Conservation (phyloP, 1,140 invertebrate species). For the Drosophila sturtevanti region DNA sequence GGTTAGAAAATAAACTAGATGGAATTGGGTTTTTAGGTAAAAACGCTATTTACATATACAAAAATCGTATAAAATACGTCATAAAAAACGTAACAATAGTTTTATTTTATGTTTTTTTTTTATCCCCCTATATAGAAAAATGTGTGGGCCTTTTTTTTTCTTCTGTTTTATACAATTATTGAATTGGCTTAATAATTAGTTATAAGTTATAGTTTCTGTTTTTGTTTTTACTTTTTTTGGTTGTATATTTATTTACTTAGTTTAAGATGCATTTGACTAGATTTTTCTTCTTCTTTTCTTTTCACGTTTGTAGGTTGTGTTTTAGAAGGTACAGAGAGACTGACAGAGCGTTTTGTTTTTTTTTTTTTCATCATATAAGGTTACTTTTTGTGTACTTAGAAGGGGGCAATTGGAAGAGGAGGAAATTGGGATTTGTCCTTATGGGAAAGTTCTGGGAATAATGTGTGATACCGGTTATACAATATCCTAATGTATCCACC, state of each 20-base stretch:
- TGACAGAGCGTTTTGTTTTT: conserved; percentile 34
- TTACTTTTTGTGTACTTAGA: conserved; percentile 9
- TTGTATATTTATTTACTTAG: conserved; percentile 71
- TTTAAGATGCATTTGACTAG: conserved; percentile 62
- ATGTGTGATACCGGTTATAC: background rate
- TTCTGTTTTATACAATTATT: conserved; percentile 63
- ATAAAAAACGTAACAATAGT: conserved; percentile 72
- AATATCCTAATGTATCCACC: background rate
- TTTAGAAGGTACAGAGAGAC: conserved; percentile 77
- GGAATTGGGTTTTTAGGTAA: conserved; percentile 63
- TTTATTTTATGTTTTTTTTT: conserved; percentile 24
- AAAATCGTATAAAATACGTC: conserved; percentile 70
- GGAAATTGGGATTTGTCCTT: conserved; percentile 17
- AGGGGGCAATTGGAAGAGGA: background rate
- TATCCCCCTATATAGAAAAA: conserved; percentile 1
- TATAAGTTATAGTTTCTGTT: conserved; percentile 10
- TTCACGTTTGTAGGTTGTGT: conserved; percentile 37
- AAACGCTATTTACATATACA: conserved; percentile 72
- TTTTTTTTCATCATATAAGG: conserved; percentile 16
- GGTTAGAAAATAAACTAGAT: conserved; percentile 61
- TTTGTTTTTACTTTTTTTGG: conserved; percentile 8
- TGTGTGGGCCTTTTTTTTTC: conserved; percentile 8
- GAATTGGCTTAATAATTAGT: conserved; percentile 24
- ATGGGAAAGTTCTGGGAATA: background rate
- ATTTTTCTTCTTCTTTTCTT: conserved; percentile 24